Evolutionary conservation across 1,140 invertebrate species (phyloP), one percentile per base, ranked within the genome.

Genomic region (Gryllus bimaculatus): DNA sequence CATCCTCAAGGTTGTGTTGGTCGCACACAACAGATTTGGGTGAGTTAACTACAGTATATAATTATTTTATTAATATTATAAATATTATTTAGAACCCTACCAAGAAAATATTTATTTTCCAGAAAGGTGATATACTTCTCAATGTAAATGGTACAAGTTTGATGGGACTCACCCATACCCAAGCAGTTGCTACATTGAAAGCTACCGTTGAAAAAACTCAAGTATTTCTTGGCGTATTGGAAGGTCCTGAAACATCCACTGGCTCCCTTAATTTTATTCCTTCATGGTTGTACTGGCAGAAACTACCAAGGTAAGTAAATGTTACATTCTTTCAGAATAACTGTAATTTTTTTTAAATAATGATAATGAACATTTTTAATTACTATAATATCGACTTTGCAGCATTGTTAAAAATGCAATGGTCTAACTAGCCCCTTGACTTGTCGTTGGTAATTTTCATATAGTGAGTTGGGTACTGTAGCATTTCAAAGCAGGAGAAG

Each of bases 231-330:
- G 86, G 86, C 77, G 82, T 88, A 74, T 82, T 88, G 15, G 86
- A 87, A 75, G 87, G 87, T 15, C 85, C 87, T 26, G 88, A 89
- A 82, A 88, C 86, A 15, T 84, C 81, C 75, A 81, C 83, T 73
- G 86, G 86, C 18, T 83, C 83, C 49, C 82, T 81, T 26, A 87
- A 88, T 81, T 89, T 89, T 81, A 85, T 85, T 10, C 88, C 88
- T 15, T 86, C 86, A 48, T 89, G 88, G 88, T 82, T 88, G 76
- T 89, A 86, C 82, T 89, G 88, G 88, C 87, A 88, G 76, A 84
- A 85, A 75, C 81, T 89, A 81, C 88, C 88, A 21, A 84, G 84
- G 84, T 87, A 83, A 80, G 39, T 18, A 21, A n/a, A 73, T 73
- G 66, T 73, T 73, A 73, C 66, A 3, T 13, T 13, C 66, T 73